Base-by-base conservation (phyloP, 1,140 invertebrate species). In the Trachymyrmex septentrionalis region DNA sequence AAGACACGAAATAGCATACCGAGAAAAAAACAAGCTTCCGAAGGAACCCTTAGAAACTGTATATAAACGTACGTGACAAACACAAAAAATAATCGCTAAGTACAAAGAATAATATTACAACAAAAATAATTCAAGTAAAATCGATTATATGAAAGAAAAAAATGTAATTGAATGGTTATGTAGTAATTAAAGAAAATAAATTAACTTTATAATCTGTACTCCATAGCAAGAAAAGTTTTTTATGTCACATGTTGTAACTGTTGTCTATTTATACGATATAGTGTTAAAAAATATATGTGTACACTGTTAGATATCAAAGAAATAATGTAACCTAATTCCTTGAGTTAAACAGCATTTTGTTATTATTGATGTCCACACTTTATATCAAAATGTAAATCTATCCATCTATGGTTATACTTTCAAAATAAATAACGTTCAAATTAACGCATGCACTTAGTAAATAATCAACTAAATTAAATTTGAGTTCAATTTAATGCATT, bases 141-240 rank as follows among this genome's bases (percentile, higher is more conserved):
- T n/a, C 27, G 27, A 73, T 73, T 73, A 34, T 73, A 34, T 21
- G 16, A 34, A 34, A 57, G 1, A 6, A 24, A 57, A 19, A 34
- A 27, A 16, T 57, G 34, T 21, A 34, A 21, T 57, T n/a, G 12
- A 53, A 12, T 6, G 1, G 7, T 1, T 59, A 21, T 55, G 1
- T 27, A 75, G n/a, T 55, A 57, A 57, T 24, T 38, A 44, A 4
- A 72, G 12, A 50, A 71, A 73, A 30, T 27, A 72, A 53, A 30
- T n/a, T 34, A 34, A 57, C 4, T 30, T 9, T 76, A 44, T 44
- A 24, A 61, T 3, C 30, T 38, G 14, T 75, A 38, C 3, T 59
- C 7, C 0, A 21, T 9, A 71, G 19, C 19, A 50, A 55, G 5
- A 34, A 21, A 21, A 75, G 12, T 57, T 57, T 57, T 53, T 2